Conservation (phyloP, 2,888 invertebrate genomes). For the Schizaphis graminum region DNA sequence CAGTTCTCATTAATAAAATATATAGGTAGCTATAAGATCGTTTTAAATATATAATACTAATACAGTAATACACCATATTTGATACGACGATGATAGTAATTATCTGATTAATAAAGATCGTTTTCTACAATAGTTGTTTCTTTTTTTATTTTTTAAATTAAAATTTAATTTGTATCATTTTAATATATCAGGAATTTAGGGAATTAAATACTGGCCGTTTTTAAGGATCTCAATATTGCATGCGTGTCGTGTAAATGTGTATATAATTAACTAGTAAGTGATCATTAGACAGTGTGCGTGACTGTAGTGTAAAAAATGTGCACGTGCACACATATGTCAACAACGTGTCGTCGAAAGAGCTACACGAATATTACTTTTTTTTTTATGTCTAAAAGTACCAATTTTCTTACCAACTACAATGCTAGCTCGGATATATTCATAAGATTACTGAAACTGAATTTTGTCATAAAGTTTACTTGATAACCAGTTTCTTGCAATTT, state of each 20-base stretch:
- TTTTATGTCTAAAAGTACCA: background rate
- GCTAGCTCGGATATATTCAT: background rate
- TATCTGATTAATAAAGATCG: background rate
- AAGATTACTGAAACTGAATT: background rate
- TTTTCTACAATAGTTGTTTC: background rate
- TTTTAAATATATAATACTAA: background rate
- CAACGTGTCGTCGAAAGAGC: background rate
- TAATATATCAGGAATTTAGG: background rate
- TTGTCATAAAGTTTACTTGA: background rate
- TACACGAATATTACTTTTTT: background rate
- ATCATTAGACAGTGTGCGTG: background rate
- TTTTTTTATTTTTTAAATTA: background rate
- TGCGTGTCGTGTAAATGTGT: background rate
- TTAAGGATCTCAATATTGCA: background rate
- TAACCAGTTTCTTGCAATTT: background rate
- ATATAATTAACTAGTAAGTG: background rate
- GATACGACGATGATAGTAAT: background rate
- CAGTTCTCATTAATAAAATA: background rate
- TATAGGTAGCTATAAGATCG: background rate
- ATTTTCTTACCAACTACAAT: background rate
- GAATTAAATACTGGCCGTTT: background rate
- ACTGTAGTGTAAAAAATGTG: background rate
- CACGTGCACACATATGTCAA: background rate
- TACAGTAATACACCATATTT: background rate
- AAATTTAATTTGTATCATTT: background rate